Conservation (phyloP, 92 coral and sea anemone species). For the Paramuricea clavata region DNA sequence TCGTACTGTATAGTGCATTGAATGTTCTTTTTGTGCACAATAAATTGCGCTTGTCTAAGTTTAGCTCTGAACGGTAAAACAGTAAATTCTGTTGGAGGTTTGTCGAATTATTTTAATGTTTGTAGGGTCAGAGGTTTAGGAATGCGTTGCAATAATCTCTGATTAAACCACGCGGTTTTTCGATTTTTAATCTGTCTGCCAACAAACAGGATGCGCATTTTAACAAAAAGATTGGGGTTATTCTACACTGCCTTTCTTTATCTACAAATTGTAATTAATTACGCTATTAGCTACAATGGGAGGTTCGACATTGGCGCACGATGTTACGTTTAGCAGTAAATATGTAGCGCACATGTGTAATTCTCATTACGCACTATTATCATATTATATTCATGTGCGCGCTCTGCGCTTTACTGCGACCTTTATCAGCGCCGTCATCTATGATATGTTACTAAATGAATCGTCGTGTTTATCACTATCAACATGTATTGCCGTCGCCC, state of each 20-base stretch:
- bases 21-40: neutral
- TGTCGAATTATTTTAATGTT: neutral
- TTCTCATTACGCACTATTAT: neutral
- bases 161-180: neutral
- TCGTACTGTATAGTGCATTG: neutral
- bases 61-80: neutral
- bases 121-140: slow-evolving; percentile 5
- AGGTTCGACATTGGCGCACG: neutral
- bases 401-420: neutral
- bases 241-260: neutral
- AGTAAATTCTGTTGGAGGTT: neutral
- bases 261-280: neutral
- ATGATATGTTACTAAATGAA: slow-evolving; percentile 33
- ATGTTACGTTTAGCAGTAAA: slow-evolving; percentile 10
- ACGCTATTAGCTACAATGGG: neutral
- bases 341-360: neutral
- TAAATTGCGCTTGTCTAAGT: neutral
- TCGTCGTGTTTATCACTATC: slow-evolving; percentile 27
- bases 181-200: neutral
- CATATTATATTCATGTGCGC: neutral
- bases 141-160: slow-evolving; percentile 1
- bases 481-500: neutral
- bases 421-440: slow-evolving; percentile 3
- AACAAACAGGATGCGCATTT: neutral
- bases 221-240: neutral